Base-by-base conservation (phyloP, 2,113 vertebrate genomes). In the Picathartes gymnocephalus region DNA sequence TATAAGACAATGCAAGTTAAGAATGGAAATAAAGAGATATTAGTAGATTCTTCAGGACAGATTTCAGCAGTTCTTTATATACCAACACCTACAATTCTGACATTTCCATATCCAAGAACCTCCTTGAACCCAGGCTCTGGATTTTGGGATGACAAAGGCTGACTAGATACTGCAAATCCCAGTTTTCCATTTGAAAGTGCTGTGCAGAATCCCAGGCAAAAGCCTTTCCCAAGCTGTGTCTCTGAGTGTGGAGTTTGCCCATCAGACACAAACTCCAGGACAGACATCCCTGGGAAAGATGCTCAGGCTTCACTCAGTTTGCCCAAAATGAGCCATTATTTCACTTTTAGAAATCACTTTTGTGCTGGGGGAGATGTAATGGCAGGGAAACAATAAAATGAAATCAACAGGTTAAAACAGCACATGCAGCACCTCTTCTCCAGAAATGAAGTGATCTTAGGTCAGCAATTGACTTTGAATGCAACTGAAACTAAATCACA, bases 1-100 rank as follows among this genome's bases (percentile, higher is more conserved):
- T 98, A 71, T 40, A 86, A 48, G 65, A 86, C 64, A 91, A 70
- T 42, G 70, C 65, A 60, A 81, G 45, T 95, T 79, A 97, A 83
- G 30, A 50, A 93, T 35, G n/a, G 93, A 97, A 94, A 93, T 31
- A 92, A 93, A 53, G 42, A 94, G 62, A 14, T 44, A 69, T 90
- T 83, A 92, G 88, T 61, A 81, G 64, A 58, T 57, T 73, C 31
- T 73, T 90, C 71, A 57, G 54, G 78, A 73, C 0, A 81, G 27
- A 13, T 51, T 64, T 51, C 84, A 66, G 65, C 23, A 89, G 39
- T 39, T 86, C 48, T 81, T 15, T 76, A 74, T 10, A 40, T 13
- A 53, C 70, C 42, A 94, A 57, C n/a, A 64, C 5, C 10, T 58
- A 25, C 7, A 87, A 65, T 60, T 65, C 71, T 69, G 37, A 42